Percentiles rank a stretch among this genome's conserved stretches.
Evolutionary conservation across 2,113 vertebrate genomes (phyloP).

Genomic region (Raphicerus campestris): DNA sequence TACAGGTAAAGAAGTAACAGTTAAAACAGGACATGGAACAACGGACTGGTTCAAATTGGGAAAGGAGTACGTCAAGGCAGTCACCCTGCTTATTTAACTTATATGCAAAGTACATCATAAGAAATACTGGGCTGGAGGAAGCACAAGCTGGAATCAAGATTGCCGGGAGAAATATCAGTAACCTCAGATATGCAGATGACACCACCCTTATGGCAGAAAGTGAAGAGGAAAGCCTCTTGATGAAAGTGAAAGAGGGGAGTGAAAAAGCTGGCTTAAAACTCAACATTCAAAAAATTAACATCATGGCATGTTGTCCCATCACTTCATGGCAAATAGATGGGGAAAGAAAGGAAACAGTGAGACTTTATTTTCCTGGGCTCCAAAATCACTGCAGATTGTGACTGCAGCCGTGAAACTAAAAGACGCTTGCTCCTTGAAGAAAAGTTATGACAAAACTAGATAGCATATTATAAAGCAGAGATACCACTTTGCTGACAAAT

Average conservation of each 20-base stretch:
- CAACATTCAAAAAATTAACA: neutral
- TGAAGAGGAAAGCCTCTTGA: neutral
- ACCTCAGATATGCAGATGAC: neutral
- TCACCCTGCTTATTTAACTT: neutral
- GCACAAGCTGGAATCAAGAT: neutral
- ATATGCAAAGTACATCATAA: neutral
- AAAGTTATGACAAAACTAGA: neutral
- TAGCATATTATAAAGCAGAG: neutral
- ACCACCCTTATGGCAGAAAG: neutral
- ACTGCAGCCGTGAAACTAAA: neutral
- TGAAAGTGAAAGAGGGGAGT: neutral
- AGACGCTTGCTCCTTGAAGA: neutral
- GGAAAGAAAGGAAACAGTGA: neutral
- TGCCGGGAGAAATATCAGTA: neutral
- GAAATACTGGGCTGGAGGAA: neutral
- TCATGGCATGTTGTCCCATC: neutral
- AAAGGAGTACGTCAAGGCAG: neutral
- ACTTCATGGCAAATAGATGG: neutral
- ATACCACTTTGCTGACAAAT: neutral
- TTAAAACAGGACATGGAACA: neutral
- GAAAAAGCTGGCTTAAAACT: neutral
- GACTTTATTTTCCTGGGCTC: neutral
- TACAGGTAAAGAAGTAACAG: neutral
- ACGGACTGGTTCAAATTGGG: neutral
- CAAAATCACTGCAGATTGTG: neutral